A percentile compares a stretch with the other conserved stretches of the same genome.
These are phyloP conservation scores for Uropsilus gracilis DNA, from an alignment of 2,113 vertebrate genomes.

Conservation along the genomic window DNA sequence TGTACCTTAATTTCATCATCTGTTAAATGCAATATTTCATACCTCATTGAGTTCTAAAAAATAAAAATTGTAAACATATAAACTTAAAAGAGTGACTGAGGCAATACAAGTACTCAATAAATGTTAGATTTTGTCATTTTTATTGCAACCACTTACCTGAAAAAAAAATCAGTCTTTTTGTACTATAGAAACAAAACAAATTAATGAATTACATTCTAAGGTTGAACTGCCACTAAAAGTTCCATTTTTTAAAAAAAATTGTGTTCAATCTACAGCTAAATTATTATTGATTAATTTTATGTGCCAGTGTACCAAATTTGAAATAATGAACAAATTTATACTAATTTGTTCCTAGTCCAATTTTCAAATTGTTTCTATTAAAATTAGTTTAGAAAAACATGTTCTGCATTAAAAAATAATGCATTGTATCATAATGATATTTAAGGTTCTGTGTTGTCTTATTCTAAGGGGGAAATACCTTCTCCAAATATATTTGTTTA, in stretches of 20 bases:
- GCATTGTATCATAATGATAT: background rate
- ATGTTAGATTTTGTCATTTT: background rate
- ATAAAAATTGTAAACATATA: background rate
- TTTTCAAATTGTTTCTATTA: background rate
- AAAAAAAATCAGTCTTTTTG: slow-evolving; percentile 16
- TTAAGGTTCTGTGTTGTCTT: background rate
- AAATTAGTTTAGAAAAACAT: background rate
- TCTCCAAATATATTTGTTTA: slow-evolving; percentile 7
- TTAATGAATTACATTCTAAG: background rate
- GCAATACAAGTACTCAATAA: background rate
- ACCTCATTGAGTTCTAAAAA: background rate
- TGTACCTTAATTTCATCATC: background rate
- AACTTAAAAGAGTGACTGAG: background rate
- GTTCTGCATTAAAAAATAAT: background rate
- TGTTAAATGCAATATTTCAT: background rate
- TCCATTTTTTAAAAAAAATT: slow-evolving; percentile 50
- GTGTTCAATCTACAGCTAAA: background rate
- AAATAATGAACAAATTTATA: slow-evolving; percentile 15
- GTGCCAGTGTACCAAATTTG: background rate
- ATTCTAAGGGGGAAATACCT: background rate
- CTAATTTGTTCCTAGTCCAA: background rate
- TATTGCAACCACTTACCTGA: background rate
- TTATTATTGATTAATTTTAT: slow-evolving; percentile 33
- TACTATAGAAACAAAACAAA: slow-evolving; percentile 1
- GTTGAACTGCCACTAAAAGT: background rate